These are phyloP conservation scores for Atractosteus spatula DNA, from an alignment of 2,113 vertebrate genomes.

Conservation along the genomic window DNA sequence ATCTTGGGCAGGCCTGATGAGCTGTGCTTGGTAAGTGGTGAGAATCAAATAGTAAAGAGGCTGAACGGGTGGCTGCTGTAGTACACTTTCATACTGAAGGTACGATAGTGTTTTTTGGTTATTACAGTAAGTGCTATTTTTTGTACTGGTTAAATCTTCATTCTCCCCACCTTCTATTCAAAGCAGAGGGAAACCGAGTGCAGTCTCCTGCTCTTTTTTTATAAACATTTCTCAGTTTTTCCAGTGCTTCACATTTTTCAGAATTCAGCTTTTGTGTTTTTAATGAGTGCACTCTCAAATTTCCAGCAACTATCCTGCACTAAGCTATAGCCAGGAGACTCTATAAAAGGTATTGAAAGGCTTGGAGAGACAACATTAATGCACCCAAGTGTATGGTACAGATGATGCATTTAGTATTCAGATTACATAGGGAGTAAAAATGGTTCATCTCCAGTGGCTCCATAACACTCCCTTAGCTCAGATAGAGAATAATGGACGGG, in stretches of 20 bases:
- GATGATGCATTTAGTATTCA: constrained; percentile 5
- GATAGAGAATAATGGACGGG: neutral
- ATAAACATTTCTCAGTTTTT: neutral
- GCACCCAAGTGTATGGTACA: constrained; percentile 9
- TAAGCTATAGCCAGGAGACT: neutral
- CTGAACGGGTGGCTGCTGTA: too few relatives aligned
- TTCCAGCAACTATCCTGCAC: neutral
- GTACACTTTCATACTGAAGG: too few relatives aligned
- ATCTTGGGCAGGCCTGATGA: too few relatives aligned
- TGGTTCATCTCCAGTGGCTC: neutral
- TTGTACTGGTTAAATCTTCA: too few relatives aligned
- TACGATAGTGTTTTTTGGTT: too few relatives aligned
- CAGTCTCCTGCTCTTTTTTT: neutral
- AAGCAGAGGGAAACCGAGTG: neutral
- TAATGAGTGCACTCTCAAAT: neutral
- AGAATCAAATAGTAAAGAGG: too few relatives aligned
- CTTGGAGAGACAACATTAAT: neutral
- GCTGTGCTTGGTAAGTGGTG: too few relatives aligned
- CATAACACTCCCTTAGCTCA: neutral
- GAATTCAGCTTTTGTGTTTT: neutral
- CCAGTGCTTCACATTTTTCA: neutral
- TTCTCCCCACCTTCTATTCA: neutral
- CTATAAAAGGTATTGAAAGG: constrained; percentile 2
- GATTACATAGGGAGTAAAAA: neutral
- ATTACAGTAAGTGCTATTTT: too few relatives aligned